phyloP scores from a whole-genome alignment of 2,888 invertebrate genomes.

The Cephus pulcher region DNA sequence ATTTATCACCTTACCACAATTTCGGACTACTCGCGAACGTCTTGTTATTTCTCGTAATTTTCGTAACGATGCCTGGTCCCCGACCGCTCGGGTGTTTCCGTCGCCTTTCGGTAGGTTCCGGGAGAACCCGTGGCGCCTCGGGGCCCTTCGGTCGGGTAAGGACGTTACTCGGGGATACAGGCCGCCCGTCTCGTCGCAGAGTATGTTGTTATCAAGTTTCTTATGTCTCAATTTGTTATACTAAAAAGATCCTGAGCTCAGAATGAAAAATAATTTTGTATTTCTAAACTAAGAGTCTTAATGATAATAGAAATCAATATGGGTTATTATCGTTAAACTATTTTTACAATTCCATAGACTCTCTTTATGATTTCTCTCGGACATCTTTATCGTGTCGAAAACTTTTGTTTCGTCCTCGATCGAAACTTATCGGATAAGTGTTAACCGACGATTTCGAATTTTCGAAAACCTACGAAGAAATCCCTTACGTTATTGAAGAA shows the following conservation, averaged over 20 bases:
- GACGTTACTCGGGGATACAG: no score
- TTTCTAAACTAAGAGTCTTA: neutral
- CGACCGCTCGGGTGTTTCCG: slow-evolving; percentile 21
- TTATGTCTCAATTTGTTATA: neutral
- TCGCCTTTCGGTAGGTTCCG: neutral
- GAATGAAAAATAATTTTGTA: neutral
- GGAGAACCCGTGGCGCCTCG: neutral
- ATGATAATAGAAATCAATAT: neutral
- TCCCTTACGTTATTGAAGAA: neutral
- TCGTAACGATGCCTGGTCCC: slow-evolving; percentile 15
- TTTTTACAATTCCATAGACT: neutral
- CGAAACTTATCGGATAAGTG: neutral
- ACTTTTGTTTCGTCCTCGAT: neutral
- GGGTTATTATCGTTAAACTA: neutral
- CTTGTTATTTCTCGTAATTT: slow-evolving; percentile 20
- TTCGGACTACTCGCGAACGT: slow-evolving; percentile 25
- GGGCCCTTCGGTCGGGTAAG: neutral
- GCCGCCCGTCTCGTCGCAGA: neutral
- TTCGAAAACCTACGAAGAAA: neutral
- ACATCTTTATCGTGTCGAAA: neutral
- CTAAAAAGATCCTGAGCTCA: neutral
- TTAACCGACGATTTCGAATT: neutral
- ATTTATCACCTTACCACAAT: slow-evolving; percentile 11
- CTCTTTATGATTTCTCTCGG: neutral
- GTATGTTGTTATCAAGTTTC: no score